Conservation (phyloP, 2,797 vertebrate species). For the Scyliorhinus canicula region DNA sequence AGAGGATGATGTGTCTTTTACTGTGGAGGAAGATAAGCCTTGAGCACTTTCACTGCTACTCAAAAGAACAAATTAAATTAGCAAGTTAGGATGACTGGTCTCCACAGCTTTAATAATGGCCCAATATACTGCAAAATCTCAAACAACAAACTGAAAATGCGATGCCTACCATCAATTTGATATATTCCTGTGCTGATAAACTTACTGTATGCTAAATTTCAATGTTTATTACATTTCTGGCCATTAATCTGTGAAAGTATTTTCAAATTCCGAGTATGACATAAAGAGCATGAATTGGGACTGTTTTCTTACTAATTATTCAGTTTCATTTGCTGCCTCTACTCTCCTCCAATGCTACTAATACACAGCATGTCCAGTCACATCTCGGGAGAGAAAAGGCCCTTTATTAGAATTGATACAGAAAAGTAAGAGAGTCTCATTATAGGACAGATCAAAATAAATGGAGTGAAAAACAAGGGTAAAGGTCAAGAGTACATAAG, state of each 20-base stretch:
- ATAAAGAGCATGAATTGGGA: neutral
- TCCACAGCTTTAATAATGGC: neutral
- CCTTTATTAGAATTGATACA: neutral
- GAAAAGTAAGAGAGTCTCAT: neutral
- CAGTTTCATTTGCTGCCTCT: neutral
- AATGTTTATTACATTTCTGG: neutral
- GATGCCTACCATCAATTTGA: neutral
- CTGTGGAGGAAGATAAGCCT: neutral
- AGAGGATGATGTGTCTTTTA: neutral
- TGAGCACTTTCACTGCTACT: neutral
- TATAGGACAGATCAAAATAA: neutral
- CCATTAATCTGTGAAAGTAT: neutral
- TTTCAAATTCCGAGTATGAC: neutral
- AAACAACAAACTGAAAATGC: neutral
- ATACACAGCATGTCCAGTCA: neutral
- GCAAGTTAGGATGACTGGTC: neutral
- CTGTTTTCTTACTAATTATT: neutral
- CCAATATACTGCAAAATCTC: neutral
- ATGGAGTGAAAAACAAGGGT: neutral
- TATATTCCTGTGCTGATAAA: neutral
- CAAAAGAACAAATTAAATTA: neutral
- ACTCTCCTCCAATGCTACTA: neutral
- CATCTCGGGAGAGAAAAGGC: neutral
- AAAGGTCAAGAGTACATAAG: neutral
- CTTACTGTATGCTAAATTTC: neutral